Evolutionary conservation across 2,113 vertebrate species (phyloP), one percentile per base, ranked within the genome.

Genomic region (Ochotona curzoniae): DNA sequence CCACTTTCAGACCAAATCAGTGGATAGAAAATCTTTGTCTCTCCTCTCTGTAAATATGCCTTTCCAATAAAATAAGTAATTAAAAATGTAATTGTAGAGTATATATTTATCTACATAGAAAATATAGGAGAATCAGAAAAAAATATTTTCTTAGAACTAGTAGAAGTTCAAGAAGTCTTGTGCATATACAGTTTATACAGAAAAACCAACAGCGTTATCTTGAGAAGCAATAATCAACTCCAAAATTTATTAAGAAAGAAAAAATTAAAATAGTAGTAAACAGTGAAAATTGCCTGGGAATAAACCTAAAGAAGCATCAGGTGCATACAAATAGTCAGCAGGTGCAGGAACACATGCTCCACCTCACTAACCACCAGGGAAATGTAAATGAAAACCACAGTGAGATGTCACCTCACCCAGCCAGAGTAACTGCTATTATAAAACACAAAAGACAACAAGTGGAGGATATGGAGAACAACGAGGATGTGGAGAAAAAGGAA

Each of bases 131-230:
- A 80, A 49, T 44, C 54, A 84, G 14, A 20, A n/a, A 44, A 79
- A 83, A 93, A 89, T 12, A 18, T 15, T 57, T 23, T 10, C 87
- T 18, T 69, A 83, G 38, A 61, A 49, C 21, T 60, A 74, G 28
- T 21, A 91, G 44, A 28, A 83, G 32, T 63, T 82, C 30, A 81
- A 8, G 12, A 73, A 60, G 13, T 30, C 17, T 75, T 0, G n/a
- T 87, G 69, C 14, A 81, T 84, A 60, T 49, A 93, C 91, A 94
- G 83, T 76, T 32, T 81, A 20, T 5, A 35, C 25, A 18, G 25
- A 83, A 64, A 90, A 88, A 70, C 80, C 54, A 94, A 76, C 2
- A 66, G 35, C 15, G 47, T 83, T 84, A 64, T 88, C 88, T 70
- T 21, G 26, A 91, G 64, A 90, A 79, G 44, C 32, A 86, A 87